Conservation (phyloP, 2,113 vertebrate genomes). For the Passerina amoena region DNA sequence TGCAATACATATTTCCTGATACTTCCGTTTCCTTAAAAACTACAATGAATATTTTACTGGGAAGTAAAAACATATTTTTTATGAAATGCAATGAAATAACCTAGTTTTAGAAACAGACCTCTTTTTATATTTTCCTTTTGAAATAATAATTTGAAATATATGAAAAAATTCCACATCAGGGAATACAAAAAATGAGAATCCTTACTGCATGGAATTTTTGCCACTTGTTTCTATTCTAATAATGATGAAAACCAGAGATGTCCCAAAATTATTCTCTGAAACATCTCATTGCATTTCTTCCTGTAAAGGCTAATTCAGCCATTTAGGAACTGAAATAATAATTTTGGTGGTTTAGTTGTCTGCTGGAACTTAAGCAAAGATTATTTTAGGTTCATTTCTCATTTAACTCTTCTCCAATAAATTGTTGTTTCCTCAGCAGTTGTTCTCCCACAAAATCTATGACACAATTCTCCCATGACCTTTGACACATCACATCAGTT, state of each 20-base stretch:
- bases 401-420: not conserved
- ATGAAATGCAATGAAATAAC: not conserved
- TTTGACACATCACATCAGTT: fast-evolving
- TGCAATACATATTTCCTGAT: not conserved
- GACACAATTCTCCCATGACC: not conserved
- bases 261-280: not conserved
- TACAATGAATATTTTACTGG: not conserved
- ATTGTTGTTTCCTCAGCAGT: not conserved
- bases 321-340: not conserved
- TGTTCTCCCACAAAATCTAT: not conserved
- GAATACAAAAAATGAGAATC: not conserved
- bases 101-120: not conserved
- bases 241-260: not conserved
- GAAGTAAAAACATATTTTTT: not conserved
- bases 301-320: not conserved
- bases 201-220: not conserved
- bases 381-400: not conserved
- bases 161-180: not conserved
- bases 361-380: not conserved
- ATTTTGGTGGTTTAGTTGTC: not conserved
- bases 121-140: not conserved
- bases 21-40: not conserved
- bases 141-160: not conserved
- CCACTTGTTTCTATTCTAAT: not conserved
- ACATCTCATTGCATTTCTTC: not conserved